Base-by-base conservation (phyloP, 2,888 invertebrate genomes). In the Tetrapedia diversipes region DNA sequence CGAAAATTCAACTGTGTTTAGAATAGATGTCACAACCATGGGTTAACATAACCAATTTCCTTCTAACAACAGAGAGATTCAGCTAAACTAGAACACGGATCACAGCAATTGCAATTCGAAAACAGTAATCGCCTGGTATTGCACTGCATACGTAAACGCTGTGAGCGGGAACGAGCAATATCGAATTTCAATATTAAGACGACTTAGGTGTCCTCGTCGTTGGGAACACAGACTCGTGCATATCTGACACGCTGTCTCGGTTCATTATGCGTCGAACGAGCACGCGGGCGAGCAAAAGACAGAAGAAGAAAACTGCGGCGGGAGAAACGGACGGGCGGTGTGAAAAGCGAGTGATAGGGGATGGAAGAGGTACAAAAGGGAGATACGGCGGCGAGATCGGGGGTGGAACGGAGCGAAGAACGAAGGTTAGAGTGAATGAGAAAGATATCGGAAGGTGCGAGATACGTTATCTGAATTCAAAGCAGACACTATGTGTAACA, bases 401-500 rank as follows among this genome's bases (percentile, higher is more conserved):
- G 80, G 29, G 54, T 61, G 68, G 80, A 59, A 60, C 65, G 71
- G 76, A 68, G 65, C 69, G 41, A 64, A 41, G 74, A 60, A 60
- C 41, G 76, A 79, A 68, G 64, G 69, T 61, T 67, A 63, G 71
- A 45, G 79, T n/a, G 72, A 73, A 67, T 57, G 65, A 69, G 74
- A 69, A 56, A 83, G 80, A 85, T 78, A n/a, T n/a, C n/a, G 72
- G 81, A 79, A 79, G 79, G 77, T 72, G 76, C 76, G 79, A 83
- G 86, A 88, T 87, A 87, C 83, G 86, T 84, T 87, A 85, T 86
- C 85, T 80, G 82, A 87, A 88, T 87, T 86, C 82, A 83, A 86
- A 87, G 86, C 82, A 85, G 87, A 85, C 74, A 66, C 63, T 65
- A n/a, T n/a, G n/a, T n/a, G 71, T 83, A 84, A 86, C 82, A 82